A percentile compares a stretch with the other conserved stretches of the same genome.
Evolutionary conservation across 1,140 invertebrate species (phyloP).

Genomic region (Drosophila kohkoa): DNA sequence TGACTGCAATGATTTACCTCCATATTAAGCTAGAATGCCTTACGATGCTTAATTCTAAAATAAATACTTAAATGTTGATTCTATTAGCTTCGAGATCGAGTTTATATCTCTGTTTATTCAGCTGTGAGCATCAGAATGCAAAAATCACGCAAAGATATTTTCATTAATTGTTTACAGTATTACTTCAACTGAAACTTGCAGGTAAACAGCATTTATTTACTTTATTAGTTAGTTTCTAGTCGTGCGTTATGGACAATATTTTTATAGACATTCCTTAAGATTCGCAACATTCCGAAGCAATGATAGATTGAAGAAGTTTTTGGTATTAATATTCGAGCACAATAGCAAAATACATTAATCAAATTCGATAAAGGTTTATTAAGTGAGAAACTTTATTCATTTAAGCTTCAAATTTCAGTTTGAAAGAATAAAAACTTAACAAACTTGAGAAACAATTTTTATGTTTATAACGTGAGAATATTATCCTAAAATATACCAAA

Average conservation of each 20-base stretch:
- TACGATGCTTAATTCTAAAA: not conserved
- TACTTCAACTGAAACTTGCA: slow-evolving; percentile 20
- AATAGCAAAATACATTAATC: no score
- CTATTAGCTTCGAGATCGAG: slow-evolving; percentile 2
- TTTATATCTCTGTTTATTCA: slow-evolving; percentile 17
- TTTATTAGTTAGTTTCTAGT: not conserved
- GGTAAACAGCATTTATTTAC: slow-evolving; percentile 9
- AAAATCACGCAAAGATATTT: slow-evolving; percentile 12
- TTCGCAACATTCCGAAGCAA: not conserved
- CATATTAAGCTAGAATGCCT: not conserved
- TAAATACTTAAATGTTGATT: slow-evolving; percentile 17
- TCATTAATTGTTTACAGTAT: slow-evolving; percentile 5
- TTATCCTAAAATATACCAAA: no score
- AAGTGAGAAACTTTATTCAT: no score
- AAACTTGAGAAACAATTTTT: no score
- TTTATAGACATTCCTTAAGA: not conserved
- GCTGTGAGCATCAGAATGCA: slow-evolving; percentile 17
- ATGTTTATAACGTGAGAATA: no score
- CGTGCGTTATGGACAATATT: not conserved
- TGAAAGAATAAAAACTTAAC: no score
- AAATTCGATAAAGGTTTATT: no score
- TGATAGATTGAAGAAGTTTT: not conserved
- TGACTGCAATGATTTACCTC: not conserved
- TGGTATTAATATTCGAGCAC: no score
- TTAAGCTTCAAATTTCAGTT: no score